A percentile compares a stretch with the other conserved stretches of the same genome.
These are phyloP conservation scores for Lepidurus arcticus DNA, from an alignment of 1,140 invertebrate genomes.

Conservation along the genomic window DNA sequence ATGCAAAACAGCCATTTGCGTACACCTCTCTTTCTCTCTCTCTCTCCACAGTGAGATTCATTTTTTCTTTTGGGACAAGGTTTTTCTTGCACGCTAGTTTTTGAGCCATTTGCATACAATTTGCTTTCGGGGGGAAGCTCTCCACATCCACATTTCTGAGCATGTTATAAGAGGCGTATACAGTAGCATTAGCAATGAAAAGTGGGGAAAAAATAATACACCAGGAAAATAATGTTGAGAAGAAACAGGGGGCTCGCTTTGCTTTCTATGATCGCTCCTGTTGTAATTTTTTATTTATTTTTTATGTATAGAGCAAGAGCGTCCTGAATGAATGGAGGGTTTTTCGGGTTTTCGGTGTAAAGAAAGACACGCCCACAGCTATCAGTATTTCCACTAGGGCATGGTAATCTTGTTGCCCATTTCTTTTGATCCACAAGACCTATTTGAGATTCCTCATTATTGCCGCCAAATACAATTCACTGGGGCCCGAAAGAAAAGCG, in stretches of 20 bases:
- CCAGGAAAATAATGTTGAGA: not conserved
- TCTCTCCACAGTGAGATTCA: slow-evolving; percentile 3
- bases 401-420: slow-evolving; percentile 15
- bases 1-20: slow-evolving; percentile 16
- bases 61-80: slow-evolving; percentile 1
- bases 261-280: not conserved
- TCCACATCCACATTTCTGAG: not conserved
- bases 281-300: not conserved
- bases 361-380: not conserved
- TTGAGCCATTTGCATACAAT: slow-evolving; percentile 14
- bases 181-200: not conserved
- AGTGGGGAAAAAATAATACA: not conserved
- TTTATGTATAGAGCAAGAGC: not conserved
- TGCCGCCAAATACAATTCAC: slow-evolving; percentile 15
- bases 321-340: not conserved
- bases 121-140: not conserved
- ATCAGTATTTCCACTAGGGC: not conserved
- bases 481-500: not conserved
- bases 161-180: not conserved
- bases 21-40: not conserved
- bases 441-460: slow-evolving; percentile 11
- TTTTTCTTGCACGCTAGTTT: slow-evolving; percentile 19
- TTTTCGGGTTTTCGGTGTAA: not conserved
- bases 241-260: not conserved
- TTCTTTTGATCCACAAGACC: slow-evolving; percentile 2